Percentiles rank a stretch among this genome's conserved stretches.
Evolutionary conservation across 2,113 vertebrate genomes (phyloP).

Genomic region (Chaetorhynchus papuensis): DNA sequence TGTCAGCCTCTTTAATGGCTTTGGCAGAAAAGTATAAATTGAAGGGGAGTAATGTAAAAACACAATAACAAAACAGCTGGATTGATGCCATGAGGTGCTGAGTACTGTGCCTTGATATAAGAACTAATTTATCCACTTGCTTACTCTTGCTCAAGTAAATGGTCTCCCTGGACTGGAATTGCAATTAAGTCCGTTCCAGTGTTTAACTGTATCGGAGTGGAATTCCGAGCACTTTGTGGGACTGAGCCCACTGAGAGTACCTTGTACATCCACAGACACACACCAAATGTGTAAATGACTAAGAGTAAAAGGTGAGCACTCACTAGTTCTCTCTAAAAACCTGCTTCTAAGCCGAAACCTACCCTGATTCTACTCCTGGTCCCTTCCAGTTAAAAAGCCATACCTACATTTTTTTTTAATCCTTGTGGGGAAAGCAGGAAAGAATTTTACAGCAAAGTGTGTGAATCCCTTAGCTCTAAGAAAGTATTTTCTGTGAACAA

Average conservation of each 20-base stretch:
- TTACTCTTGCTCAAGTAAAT: conserved; percentile 34
- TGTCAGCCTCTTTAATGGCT: not conserved
- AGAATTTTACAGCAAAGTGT: not conserved
- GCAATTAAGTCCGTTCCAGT: not conserved
- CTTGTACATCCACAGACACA: not conserved
- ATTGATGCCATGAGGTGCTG: conserved; percentile 7
- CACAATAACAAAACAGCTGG: conserved; percentile 11
- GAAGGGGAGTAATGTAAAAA: conserved; percentile 18
- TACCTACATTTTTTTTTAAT: not conserved
- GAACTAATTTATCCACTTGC: conserved; percentile 32
- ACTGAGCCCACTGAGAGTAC: not conserved
- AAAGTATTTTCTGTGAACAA: not conserved
- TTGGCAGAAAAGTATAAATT: conserved; percentile 10
- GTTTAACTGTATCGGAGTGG: conserved; percentile 19
- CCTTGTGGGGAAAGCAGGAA: not conserved
- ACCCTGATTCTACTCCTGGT: not conserved
- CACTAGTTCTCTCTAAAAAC: not conserved
- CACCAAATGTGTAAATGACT: not conserved
- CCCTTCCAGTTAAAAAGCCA: not conserved
- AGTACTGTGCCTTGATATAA: not conserved
- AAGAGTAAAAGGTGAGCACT: not conserved
- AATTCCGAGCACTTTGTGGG: not conserved
- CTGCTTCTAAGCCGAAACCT: not conserved
- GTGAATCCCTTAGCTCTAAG: not conserved
- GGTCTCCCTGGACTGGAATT: conserved; percentile 6